A percentile compares a stretch with the other conserved stretches of the same genome.
These are phyloP conservation scores for Amblyjoppa fuscipennis DNA, from an alignment of 2,888 invertebrate genomes.

Conservation along the genomic window DNA sequence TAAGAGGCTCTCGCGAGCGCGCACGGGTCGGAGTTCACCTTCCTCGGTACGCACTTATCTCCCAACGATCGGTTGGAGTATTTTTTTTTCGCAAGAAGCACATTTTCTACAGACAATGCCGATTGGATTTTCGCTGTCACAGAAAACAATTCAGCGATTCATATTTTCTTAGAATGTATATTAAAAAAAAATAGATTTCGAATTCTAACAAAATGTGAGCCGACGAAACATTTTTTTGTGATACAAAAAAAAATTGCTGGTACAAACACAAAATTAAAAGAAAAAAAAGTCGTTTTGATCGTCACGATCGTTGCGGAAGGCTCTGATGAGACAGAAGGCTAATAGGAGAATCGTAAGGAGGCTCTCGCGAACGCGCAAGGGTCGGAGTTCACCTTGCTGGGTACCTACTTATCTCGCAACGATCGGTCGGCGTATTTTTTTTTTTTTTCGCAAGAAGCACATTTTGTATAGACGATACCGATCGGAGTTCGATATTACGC, in stretches of 20 bases:
- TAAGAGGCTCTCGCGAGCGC: slow-evolving; percentile 15
- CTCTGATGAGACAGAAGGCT: slow-evolving; percentile 34
- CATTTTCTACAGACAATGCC: no score
- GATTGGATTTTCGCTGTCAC: no score
- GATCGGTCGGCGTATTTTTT: slow-evolving; percentile 34
- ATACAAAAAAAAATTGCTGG: no score
- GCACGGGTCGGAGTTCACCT: slow-evolving; percentile 48
- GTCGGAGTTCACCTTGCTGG: slow-evolving; percentile 46
- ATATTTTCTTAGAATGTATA: no score
- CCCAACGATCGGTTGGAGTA: slow-evolving; percentile 13
- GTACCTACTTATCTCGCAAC: slow-evolving; percentile 51
- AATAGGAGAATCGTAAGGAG: slow-evolving; percentile 50
- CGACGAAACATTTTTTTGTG: no score
- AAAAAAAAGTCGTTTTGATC: not conserved
- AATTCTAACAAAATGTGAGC: no score
- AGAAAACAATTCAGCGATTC: no score
- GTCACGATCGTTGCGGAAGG: not conserved
- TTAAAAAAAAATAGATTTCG: no score
- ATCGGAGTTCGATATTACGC: slow-evolving; percentile 51
- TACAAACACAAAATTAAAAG: no score
- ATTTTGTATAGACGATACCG: not conserved
- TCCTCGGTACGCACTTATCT: slow-evolving; percentile 46
- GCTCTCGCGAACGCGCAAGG: slow-evolving; percentile 3
- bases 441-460: slow-evolving; percentile 40
- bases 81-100: no score